These are phyloP conservation scores for Actinia equina DNA, from an alignment of 64 coral and sea anemone species.

Conservation along the genomic window DNA sequence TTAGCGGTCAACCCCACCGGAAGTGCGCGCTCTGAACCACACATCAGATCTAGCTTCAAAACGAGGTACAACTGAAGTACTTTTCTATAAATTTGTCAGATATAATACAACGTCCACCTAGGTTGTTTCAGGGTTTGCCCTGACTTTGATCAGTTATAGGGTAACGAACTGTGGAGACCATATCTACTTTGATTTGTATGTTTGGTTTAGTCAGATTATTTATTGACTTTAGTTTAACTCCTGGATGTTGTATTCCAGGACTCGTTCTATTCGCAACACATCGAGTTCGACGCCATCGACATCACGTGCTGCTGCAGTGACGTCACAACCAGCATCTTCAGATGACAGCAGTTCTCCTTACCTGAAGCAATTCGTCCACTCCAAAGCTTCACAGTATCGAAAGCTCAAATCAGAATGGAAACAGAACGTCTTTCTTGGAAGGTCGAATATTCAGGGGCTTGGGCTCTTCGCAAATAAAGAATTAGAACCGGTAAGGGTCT, in stretches of 20 bases:
- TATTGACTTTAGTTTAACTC: background rate
- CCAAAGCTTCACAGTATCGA: conserved; percentile 94
- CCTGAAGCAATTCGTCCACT: conserved; percentile 94
- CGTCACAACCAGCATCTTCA: conserved; percentile 10
- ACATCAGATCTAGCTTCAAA: conserved; percentile 82
- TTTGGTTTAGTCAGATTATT: background rate
- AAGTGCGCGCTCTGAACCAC: conserved; percentile 91
- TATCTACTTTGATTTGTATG: no score
- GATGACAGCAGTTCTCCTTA: conserved; percentile 76
- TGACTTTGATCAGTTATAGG: background rate
- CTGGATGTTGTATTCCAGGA: conserved; percentile 17
- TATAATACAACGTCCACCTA: no score
- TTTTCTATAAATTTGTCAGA: no score
- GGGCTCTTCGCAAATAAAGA: conserved; percentile 96
- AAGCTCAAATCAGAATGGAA: conserved; percentile 97
- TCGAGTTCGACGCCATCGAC: conserved; percentile 56
- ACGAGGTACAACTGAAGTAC: conserved; percentile 22
- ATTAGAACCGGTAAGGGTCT: conserved; percentile 66
- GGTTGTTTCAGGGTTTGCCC: background rate
- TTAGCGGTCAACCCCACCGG: conserved; percentile 95
- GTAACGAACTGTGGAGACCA: no score
- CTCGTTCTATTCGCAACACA: conserved; percentile 73
- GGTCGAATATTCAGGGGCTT: conserved; percentile 91
- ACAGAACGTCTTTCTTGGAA: conserved; percentile 88
- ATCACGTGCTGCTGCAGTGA: conserved; percentile 37